Percentiles rank a stretch among this genome's conserved stretches.
phyloP scores from a whole-genome alignment of 1,140 invertebrate species.

The Listronotus oregonensis region DNA sequence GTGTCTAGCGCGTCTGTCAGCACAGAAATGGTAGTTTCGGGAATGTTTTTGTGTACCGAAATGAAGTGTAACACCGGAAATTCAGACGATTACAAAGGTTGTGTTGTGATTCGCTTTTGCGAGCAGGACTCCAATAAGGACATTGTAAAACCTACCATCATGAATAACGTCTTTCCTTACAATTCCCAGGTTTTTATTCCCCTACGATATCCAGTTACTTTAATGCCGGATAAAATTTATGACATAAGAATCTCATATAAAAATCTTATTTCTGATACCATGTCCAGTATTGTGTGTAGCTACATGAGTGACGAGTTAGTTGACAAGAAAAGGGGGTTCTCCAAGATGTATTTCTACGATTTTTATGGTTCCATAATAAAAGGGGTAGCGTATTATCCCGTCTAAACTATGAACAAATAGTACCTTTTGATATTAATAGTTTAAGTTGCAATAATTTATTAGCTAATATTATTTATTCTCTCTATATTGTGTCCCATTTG shows the following conservation, averaged over 20 bases:
- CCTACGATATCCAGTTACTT: conserved; percentile 37
- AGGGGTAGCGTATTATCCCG: conserved; percentile 47
- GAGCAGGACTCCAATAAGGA: conserved; percentile 31
- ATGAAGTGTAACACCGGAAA: conserved; percentile 21
- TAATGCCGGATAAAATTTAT: conserved; percentile 42
- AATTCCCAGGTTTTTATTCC: conserved; percentile 40
- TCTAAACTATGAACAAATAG: conserved; percentile 28
- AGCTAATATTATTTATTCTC: too few relatives aligned
- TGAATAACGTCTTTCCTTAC: conserved; percentile 37
- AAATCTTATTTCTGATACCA: conserved; percentile 23
- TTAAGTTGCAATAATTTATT: background rate
- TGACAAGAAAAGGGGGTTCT: conserved; percentile 28
- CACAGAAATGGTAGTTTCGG: conserved; percentile 35
- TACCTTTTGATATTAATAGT: conserved; percentile 5
- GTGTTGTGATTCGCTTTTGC: conserved; percentile 32
- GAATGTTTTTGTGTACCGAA: conserved; percentile 39
- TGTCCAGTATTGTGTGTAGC: conserved; percentile 40
- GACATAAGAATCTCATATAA: conserved; percentile 46
- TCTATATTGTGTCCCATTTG: too few relatives aligned
- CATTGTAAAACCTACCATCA: conserved; percentile 32
- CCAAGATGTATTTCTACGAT: conserved; percentile 44
- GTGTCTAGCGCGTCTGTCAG: conserved; percentile 35
- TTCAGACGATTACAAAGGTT: conserved; percentile 29
- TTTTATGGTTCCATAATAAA: conserved; percentile 45
- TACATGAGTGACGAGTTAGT: conserved; percentile 46